These are phyloP conservation scores for Meles meles DNA, from an alignment of 2,113 vertebrate genomes.

Conservation along the genomic window DNA sequence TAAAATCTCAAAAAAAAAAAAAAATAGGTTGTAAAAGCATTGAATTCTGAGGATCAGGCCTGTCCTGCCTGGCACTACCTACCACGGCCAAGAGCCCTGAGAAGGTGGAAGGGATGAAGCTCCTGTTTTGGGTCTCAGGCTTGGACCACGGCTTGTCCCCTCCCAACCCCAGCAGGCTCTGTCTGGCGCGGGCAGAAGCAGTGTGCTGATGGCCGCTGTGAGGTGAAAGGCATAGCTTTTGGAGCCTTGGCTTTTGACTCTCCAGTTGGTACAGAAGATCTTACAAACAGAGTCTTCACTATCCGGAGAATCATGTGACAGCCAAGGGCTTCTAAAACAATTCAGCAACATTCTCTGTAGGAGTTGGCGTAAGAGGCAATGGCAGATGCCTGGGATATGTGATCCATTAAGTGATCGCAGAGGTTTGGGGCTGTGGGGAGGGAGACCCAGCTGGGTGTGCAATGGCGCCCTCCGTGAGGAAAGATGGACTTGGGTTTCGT, in stretches of 20 bases:
- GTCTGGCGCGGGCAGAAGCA: neutral
- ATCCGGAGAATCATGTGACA: neutral
- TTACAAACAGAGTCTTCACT: neutral
- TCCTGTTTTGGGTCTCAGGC: neutral
- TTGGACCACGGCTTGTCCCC: no score
- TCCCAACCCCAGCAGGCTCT: neutral
- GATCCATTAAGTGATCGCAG: neutral
- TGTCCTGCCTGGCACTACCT: no score
- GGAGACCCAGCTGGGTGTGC: no score
- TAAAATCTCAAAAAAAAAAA: neutral
- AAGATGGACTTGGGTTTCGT: neutral
- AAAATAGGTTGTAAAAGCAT: neutral
- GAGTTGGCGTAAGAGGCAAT: fast-evolving
- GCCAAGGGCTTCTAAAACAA: neutral
- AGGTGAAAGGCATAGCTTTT: neutral
- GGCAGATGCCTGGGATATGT: no score
- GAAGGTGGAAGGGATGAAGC: fast-evolving
- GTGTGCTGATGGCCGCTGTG: neutral
- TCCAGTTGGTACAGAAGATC: neutral
- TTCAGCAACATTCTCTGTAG: neutral
- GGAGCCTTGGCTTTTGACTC: neutral
- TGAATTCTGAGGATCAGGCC: neutral
- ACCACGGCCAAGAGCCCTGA: neutral
- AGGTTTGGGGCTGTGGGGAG: neutral
- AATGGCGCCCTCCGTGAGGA: neutral